Evolutionary conservation across 2,113 vertebrate species (phyloP).

Genomic region (Mustelus asterias): DNA sequence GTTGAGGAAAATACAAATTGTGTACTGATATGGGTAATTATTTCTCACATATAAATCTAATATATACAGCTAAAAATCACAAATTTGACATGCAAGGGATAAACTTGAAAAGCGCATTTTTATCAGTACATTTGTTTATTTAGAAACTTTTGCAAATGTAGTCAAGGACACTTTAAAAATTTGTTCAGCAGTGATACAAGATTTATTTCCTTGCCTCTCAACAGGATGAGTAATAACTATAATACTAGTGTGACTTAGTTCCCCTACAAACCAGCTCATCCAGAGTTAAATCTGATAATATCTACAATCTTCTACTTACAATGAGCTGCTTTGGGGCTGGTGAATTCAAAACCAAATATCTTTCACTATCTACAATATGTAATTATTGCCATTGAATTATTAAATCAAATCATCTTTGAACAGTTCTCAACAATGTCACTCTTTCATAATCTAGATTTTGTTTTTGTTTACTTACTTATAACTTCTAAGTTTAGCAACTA

Average conservation of each 20-base stretch:
- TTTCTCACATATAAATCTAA: neutral
- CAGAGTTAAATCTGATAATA: neutral
- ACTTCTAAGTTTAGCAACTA: neutral
- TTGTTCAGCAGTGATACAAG: neutral
- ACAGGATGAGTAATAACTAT: neutral
- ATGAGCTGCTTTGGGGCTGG: neutral
- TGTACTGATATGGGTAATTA: neutral
- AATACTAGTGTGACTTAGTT: neutral
- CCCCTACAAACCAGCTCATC: neutral
- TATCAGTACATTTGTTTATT: neutral
- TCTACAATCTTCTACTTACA: neutral
- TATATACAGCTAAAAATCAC: neutral
- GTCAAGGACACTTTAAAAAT: neutral
- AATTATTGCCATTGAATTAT: neutral
- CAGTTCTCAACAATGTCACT: neutral
- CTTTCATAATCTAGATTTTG: neutral
- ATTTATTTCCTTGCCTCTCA: neutral
- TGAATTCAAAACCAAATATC: neutral
- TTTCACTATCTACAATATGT: neutral
- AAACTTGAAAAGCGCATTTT: neutral
- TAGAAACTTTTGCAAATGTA: neutral
- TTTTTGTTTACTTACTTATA: neutral
- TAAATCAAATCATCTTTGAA: neutral
- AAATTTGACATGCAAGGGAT: neutral
- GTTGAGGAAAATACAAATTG: neutral